Conservation (phyloP, 2,888 invertebrate genomes). For the Agrilus biguttatus region DNA sequence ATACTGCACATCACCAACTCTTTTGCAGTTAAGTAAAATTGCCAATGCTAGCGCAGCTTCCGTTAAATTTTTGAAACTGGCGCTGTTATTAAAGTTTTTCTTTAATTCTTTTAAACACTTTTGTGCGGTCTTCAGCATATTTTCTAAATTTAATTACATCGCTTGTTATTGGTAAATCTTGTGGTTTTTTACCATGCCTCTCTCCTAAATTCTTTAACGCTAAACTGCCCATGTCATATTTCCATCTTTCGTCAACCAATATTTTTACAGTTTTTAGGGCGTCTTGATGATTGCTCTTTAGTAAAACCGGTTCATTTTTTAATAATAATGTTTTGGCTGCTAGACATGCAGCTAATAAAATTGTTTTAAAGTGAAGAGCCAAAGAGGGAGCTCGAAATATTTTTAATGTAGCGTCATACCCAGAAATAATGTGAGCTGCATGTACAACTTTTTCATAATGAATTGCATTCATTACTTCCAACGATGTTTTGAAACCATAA, state of each 20-base stretch:
- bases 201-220: constrained; percentile 14
- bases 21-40: constrained; percentile 14
- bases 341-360: constrained; percentile 7
- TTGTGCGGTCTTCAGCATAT: constrained; percentile 9
- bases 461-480: constrained; percentile 3
- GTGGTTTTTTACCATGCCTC: constrained; percentile 9
- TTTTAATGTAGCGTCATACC: constrained; percentile 9
- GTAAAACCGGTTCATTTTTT: constrained; percentile 9
- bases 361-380: constrained; percentile 11
- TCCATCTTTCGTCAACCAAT: constrained; percentile 12
- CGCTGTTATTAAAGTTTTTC: constrained; percentile 6
- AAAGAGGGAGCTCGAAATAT: constrained; percentile 12
- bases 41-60: constrained; percentile 12
- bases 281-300: constrained; percentile 7
- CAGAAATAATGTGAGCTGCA: constrained; percentile 7
- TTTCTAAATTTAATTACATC: constrained; percentile 13
- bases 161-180: constrained; percentile 11
- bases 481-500: constrained; percentile 2
- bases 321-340: constrained; percentile 10
- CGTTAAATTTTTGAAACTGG: constrained; percentile 11
- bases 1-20: constrained; percentile 15
- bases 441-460: constrained; percentile 4
- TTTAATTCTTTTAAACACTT: constrained; percentile 5
- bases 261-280: constrained; percentile 9
- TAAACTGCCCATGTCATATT: constrained; percentile 10